Conservation (phyloP, 2,888 invertebrate species). For the Muschampia plurimacula region DNA sequence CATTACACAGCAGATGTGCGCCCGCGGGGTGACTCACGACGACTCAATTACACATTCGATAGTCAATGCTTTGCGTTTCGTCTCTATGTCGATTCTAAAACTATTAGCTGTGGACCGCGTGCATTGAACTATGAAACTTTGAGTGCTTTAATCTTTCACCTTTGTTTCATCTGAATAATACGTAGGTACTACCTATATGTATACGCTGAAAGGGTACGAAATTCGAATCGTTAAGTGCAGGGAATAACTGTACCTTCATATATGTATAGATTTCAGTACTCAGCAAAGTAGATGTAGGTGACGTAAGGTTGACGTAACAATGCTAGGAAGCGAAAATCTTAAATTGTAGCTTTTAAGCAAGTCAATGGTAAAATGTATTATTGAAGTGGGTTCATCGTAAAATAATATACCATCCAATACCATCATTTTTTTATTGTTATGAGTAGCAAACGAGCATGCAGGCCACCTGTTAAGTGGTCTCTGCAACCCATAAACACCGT, state of each 20-base stretch:
- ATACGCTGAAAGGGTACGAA: background rate
- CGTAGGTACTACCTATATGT: background rate
- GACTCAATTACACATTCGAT: constrained; percentile 84
- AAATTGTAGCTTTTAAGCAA: no score
- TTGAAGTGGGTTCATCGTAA: no score
- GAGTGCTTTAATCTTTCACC: constrained; percentile 7
- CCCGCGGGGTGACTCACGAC: constrained; percentile 76
- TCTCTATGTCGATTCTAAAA: constrained; percentile 59
- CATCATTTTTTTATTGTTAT: no score
- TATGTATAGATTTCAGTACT: no score
- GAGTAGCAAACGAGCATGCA: no score
- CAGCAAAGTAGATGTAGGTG: no score
- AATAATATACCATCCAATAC: no score
- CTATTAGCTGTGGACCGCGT: constrained; percentile 53
- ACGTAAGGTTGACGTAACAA: no score
- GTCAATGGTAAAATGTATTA: no score
- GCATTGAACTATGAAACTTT: constrained; percentile 51
- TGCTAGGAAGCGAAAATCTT: no score
- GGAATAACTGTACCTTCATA: background rate
- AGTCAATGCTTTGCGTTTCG: constrained; percentile 62
- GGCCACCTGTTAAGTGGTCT: no score
- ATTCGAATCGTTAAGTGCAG: background rate
- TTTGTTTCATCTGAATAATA: constrained; percentile 9
- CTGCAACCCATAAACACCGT: no score
- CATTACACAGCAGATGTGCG: constrained; percentile 76